Base-by-base conservation (phyloP, 2,113 vertebrate genomes). In the Sylvia atricapilla region DNA sequence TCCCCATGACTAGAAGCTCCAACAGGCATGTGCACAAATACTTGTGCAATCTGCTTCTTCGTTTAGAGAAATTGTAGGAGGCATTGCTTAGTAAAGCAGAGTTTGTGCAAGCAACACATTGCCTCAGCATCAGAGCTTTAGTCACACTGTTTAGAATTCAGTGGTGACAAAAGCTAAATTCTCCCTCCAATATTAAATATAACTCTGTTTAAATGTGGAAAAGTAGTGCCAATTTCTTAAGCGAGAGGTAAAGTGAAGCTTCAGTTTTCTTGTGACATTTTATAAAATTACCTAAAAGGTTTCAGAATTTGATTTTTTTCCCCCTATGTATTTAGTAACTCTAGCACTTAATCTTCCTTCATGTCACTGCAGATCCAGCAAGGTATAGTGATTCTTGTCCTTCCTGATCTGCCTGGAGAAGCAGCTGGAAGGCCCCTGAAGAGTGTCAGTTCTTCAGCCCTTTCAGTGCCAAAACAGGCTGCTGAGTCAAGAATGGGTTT, bases 161-260 rank as follows among this genome's bases (percentile, higher is more conserved):
- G 77, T 64, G 69, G 81, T 77, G 75, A 90, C 78, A 95, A 96
- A 95, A 95, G 59, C 93, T 85, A 95, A 76, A 64, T 91, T 83
- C 74, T 94, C 35, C 35, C 30, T 97, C 72, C 93, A 87, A 67
- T 95, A 95, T 93, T 90, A 97, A 95, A 96, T 93, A 93, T 95
- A 94, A 76, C 87, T 90, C 70, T 63, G 75, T 73, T 87, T 80
- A 83, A 89, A 86, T 33, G 64, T 76, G n/a, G 62, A 73, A 91
- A 74, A 94, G 63, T 50, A 84, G 72, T 11, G 39, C 63, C 63
- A 80, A 70, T 85, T 95, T 83, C 84, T 87, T 59, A 58, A 94
- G 82, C 0, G 13, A 88, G 59, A 90, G 49, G 53, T 93, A 5
- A 72, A 94, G 89, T 8, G 77, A 87, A 91, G 64, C 69, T 82